Evolutionary conservation across 2,888 invertebrate species (phyloP).

Genomic region (Lutraria lutraria): DNA sequence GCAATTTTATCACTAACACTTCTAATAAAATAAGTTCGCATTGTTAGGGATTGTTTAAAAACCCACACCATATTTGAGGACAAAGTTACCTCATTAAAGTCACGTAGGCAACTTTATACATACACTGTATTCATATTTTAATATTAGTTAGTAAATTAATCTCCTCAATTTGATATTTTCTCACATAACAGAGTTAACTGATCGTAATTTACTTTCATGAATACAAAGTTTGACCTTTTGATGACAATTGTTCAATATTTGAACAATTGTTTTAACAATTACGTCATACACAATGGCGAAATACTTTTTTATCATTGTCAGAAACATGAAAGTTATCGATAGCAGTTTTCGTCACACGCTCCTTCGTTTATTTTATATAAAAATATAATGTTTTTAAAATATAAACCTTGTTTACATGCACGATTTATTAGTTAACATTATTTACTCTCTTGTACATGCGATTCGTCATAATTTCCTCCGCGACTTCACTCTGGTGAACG

Average conservation of each 20-base stretch:
- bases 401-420: neutral
- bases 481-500: neutral
- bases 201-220: neutral
- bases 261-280: neutral
- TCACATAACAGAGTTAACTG: neutral
- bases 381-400: conserved; percentile 8
- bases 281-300: conserved; percentile 21
- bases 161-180: neutral
- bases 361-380: neutral
- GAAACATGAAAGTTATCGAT: neutral
- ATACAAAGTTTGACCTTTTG: neutral
- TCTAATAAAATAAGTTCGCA: neutral
- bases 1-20: neutral
- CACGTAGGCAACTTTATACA: neutral
- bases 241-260: neutral
- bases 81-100: neutral
- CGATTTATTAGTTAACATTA: conserved; percentile 17
- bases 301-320: neutral
- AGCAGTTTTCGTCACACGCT: conserved; percentile 8
- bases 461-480: neutral
- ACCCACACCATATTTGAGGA: neutral
- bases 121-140: neutral
- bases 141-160: neutral
- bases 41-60: neutral
- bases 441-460: neutral